Evolutionary conservation across 1,140 invertebrate genomes (phyloP).

Genomic region (Ostrea denselamellosa): DNA sequence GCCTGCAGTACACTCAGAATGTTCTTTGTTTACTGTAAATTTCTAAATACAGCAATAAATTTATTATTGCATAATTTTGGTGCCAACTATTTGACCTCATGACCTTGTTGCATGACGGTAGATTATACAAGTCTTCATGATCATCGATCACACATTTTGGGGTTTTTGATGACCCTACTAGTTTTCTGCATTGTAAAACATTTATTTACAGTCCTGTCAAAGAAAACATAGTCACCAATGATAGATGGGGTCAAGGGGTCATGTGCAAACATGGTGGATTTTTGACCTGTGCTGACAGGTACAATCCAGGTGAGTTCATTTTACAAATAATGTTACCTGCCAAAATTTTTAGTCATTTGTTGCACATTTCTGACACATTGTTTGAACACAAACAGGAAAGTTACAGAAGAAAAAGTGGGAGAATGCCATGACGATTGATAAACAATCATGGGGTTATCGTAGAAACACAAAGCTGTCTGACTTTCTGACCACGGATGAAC

Average conservation of each 20-base stretch:
- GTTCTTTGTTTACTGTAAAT: no score
- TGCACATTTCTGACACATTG: no score
- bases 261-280: slow-evolving; percentile 93
- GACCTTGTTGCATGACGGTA: neutral
- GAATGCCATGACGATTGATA: slow-evolving; percentile 91
- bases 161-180: no score
- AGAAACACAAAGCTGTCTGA: slow-evolving; percentile 86
- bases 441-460: slow-evolving; percentile 84
- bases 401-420: slow-evolving; percentile 79
- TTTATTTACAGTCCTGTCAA: slow-evolving; percentile 86
- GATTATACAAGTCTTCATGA: no score
- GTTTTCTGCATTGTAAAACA: no score
- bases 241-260: slow-evolving; percentile 89
- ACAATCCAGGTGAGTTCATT: slow-evolving; percentile 84
- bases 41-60: no score
- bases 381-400: slow-evolving; percentile 61
- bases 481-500: slow-evolving; percentile 85
- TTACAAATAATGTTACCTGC: no score
- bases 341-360: neutral
- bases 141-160: no score
- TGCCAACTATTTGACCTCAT: no score
- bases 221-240: slow-evolving; percentile 92
- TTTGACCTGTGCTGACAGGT: slow-evolving; percentile 88
- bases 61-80: no score
- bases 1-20: no score